Conservation (phyloP, 2,797 vertebrate genomes). For the Craterocephalus amniculus region DNA sequence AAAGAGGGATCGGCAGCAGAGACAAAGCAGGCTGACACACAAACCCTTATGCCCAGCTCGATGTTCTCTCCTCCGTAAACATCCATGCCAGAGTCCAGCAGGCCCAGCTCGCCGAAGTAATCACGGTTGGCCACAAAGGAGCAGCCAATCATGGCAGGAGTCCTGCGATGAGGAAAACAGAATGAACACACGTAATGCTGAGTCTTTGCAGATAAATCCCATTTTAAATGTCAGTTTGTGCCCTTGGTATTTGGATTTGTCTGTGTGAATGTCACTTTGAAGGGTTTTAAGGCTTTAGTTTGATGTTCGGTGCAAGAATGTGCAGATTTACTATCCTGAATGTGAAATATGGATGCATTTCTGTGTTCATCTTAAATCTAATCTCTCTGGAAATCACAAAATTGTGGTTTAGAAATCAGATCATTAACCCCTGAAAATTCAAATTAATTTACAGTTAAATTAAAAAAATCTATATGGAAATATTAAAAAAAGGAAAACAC, state of each 20-base stretch:
- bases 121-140: slow-evolving; percentile 94
- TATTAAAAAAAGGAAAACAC: too few relatives aligned
- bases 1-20: slow-evolving; percentile 19
- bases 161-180: slow-evolving; percentile 76
- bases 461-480: too few relatives aligned
- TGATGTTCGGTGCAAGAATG: not conserved
- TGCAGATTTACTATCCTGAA: not conserved
- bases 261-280: not conserved
- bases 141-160: slow-evolving; percentile 98
- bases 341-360: not conserved
- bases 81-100: slow-evolving; percentile 97
- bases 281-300: not conserved
- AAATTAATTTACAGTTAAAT: too few relatives aligned
- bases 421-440: too few relatives aligned
- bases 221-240: not conserved
- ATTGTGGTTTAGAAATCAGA: too few relatives aligned
- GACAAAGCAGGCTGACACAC: slow-evolving; percentile 74
- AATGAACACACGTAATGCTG: not conserved
- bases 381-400: too few relatives aligned
- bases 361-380: not conserved
- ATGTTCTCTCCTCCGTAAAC: slow-evolving; percentile 98
- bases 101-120: slow-evolving; percentile 94
- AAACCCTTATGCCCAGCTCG: slow-evolving; percentile 98
- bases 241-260: not conserved
- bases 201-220: not conserved